These are phyloP conservation scores for Armadillidium nasatum DNA, from an alignment of 1,140 invertebrate species.

Conservation along the genomic window DNA sequence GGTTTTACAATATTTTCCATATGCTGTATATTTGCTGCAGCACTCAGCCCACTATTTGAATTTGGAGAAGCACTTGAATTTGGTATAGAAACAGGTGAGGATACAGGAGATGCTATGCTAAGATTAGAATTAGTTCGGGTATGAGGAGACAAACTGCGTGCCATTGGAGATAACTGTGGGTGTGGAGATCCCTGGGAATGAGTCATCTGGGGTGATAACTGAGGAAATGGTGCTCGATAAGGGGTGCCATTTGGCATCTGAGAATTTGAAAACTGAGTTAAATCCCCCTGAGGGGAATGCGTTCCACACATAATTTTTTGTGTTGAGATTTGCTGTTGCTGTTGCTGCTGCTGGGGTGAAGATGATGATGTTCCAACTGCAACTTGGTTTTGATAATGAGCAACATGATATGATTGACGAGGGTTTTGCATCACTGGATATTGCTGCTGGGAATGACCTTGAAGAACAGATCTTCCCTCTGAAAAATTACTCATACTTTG, in stretches of 20 bases:
- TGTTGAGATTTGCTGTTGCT: constrained; percentile 27
- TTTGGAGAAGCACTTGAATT: constrained; percentile 29
- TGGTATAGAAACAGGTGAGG: constrained; percentile 35
- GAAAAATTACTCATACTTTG: constrained; percentile 28
- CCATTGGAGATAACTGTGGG: constrained; percentile 42
- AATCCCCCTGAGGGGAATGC: constrained; percentile 30
- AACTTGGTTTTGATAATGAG: constrained; percentile 41
- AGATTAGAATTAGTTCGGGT: constrained; percentile 33
- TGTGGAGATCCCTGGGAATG: constrained; percentile 41
- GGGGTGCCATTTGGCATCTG: constrained; percentile 43
- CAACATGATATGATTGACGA: constrained; percentile 24
- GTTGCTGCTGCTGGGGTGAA: neutral
- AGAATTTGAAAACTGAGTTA: constrained; percentile 35
- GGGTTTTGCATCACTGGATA: constrained; percentile 31
- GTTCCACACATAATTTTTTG: constrained; percentile 24
- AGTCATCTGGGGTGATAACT: constrained; percentile 40
- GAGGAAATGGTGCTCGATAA: constrained; percentile 38
- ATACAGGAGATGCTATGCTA: constrained; percentile 39
- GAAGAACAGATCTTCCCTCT: neutral
- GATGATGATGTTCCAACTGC: constrained; percentile 19
- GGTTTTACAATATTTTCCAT: constrained; percentile 43
- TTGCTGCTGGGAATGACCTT: constrained; percentile 30
- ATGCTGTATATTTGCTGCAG: constrained; percentile 38
- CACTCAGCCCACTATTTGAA: constrained; percentile 22
- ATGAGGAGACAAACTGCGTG: constrained; percentile 26